These are phyloP conservation scores for Pocillopora verrucosa DNA, from an alignment of 64 coral and sea anemone species.

Conservation along the genomic window DNA sequence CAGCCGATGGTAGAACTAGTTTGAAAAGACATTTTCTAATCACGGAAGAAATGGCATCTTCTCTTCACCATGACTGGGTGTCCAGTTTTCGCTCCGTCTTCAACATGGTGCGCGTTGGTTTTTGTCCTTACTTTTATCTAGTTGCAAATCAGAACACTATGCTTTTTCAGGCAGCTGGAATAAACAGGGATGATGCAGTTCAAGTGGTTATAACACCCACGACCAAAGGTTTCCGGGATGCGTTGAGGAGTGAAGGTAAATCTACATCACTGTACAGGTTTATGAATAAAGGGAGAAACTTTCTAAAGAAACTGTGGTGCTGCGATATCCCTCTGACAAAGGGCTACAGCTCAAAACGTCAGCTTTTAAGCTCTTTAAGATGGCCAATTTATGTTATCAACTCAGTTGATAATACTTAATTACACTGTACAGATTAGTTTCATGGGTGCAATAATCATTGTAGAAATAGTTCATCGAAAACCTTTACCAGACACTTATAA, in stretches of 20 bases:
- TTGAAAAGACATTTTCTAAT: conserved; percentile 52
- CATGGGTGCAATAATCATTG: too few relatives aligned
- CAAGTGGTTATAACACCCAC: conserved; percentile 88
- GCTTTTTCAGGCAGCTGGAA: conserved; percentile 71
- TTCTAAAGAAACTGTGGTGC: too few relatives aligned
- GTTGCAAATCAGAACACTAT: conserved; percentile 77
- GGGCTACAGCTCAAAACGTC: too few relatives aligned
- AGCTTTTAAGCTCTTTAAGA: too few relatives aligned
- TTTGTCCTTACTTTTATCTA: conserved; percentile 94
- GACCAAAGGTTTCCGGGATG: conserved; percentile 88
- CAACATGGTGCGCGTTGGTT: conserved; percentile 77
- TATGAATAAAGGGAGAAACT: too few relatives aligned
- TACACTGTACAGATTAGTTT: too few relatives aligned
- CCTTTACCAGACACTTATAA: too few relatives aligned
- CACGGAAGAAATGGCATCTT: conserved; percentile 46
- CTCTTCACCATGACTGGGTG: conserved; percentile 78
- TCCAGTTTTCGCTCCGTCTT: conserved; percentile 94
- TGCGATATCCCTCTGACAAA: too few relatives aligned
- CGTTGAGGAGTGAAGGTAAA: conserved; percentile 83
- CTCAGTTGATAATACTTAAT: too few relatives aligned
- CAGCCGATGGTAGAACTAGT: conserved; percentile 24
- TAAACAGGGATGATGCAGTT: conserved; percentile 35
- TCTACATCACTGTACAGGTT: background rate
- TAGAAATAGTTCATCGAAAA: too few relatives aligned
- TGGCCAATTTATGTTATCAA: too few relatives aligned